These are phyloP conservation scores for Corydoras maculifer DNA, from an alignment of 2,113 vertebrate species.

Conservation along the genomic window DNA sequence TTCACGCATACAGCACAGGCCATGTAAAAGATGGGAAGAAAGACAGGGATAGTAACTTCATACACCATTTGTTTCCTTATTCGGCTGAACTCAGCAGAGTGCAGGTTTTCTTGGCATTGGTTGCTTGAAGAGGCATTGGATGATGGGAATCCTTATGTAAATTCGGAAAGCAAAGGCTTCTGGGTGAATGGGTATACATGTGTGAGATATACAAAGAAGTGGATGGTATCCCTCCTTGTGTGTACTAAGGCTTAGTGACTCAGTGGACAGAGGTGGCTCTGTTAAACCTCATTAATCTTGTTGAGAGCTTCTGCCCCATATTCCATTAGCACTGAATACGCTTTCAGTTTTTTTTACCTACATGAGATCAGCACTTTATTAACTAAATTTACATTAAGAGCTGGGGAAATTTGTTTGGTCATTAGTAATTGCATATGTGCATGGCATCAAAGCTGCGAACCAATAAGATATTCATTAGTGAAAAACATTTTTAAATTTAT, in stretches of 20 bases:
- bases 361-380: conserved; percentile 25
- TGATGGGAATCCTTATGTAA: conserved; percentile 19
- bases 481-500: no score
- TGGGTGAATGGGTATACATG: background rate
- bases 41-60: conserved; percentile 26
- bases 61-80: conserved; percentile 17
- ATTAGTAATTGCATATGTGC: background rate
- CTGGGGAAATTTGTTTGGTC: background rate
- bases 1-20: conserved; percentile 15
- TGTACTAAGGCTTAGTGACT: conserved; percentile 30
- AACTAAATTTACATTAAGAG: background rate
- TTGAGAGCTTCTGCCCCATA: conserved; percentile 41
- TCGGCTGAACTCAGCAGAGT: conserved; percentile 17
- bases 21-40: background rate
- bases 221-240: background rate
- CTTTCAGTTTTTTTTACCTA: conserved; percentile 36
- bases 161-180: conserved; percentile 7
- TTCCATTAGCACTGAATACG: conserved; percentile 39
- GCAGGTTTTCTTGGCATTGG: conserved; percentile 18
- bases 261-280: conserved; percentile 18
- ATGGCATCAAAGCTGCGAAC: background rate
- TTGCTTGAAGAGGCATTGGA: conserved; percentile 7
- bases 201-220: background rate
- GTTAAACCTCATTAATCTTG: conserved; percentile 45
- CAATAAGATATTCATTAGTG: background rate